A percentile compares a stretch with the other conserved stretches of the same genome.
Evolutionary conservation across 2,113 vertebrate genomes (phyloP).

Genomic region (Neodon shergylaensis): DNA sequence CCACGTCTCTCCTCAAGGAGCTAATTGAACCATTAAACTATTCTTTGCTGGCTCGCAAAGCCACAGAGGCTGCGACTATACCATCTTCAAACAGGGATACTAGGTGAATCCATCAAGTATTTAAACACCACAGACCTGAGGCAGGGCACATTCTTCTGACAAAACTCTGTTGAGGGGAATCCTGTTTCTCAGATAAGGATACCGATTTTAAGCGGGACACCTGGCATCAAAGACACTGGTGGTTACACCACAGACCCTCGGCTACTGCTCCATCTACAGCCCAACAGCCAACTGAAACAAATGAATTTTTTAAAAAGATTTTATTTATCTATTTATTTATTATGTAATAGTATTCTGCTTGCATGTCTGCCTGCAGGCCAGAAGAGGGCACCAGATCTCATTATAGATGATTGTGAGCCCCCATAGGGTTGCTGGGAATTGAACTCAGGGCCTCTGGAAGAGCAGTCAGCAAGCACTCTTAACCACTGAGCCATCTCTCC

Average conservation of each 20-base stretch:
- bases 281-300: background rate
- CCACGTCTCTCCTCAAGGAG: conserved; percentile 75
- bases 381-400: too few species aligned
- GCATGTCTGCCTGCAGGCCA: too few species aligned
- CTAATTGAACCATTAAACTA: conserved; percentile 80
- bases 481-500: too few species aligned
- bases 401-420: too few species aligned
- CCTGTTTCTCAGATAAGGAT: background rate
- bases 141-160: background rate
- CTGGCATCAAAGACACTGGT: background rate
- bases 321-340: too few species aligned
- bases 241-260: background rate
- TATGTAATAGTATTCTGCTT: too few species aligned
- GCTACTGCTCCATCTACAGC: background rate
- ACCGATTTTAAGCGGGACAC: background rate
- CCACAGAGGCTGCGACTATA: conserved; percentile 72
- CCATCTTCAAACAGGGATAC: conserved; percentile 68
- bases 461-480: too few species aligned
- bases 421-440: too few species aligned
- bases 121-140: conserved; percentile 18
- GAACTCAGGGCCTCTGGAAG: too few species aligned
- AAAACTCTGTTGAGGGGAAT: background rate
- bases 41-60: conserved; percentile 76
- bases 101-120: conserved; percentile 23
- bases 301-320: too few species aligned